Evolutionary conservation across 1,140 invertebrate species (phyloP), one percentile per base, ranked within the genome.

Genomic region (Drosophila oshimai): DNA sequence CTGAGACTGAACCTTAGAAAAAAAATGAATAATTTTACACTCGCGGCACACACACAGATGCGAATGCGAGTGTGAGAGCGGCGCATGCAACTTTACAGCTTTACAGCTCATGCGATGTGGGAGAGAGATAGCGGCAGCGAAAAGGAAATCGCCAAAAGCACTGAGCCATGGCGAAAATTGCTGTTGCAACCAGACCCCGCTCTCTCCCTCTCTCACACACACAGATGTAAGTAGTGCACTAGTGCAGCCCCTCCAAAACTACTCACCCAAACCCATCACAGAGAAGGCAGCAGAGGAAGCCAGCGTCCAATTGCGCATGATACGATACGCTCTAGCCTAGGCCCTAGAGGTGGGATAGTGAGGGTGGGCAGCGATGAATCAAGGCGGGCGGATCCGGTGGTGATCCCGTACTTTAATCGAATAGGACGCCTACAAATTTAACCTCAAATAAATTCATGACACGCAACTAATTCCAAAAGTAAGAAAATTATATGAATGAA

Each of bases 1-100:
- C 88, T 84, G 72, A 53, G 81, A 90, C 83, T 90, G 88, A 90
- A 90, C 88, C 88, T 90, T 88, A 89, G 88, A 79, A 89, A 88
- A 78, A 89, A 88, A 77, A 76, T 77, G 84, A 89, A 89, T 80
- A 89, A 89, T 89, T 86, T 89, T 89, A 84, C 83, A 86, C 72
- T 80, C 80, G 31, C 69, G 54, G 41, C 68, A 69, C 53, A 65
- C 34, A 65, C 20, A 57, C 44, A 60, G 34, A 57, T 75, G 60
- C 55, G 83, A 70, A 70, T 45, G 33, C 46, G 13, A 74, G 58
- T 77, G 69, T 34, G 42, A 70, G 54, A 37, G 75, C 64, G 37
- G 70, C 74, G 57, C 53, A 79, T 79, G 80, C 70, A 84, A 79
- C 79, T 87, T 73, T 65, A 62, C 68, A 44, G 37, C 49, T 33